Percentiles rank a stretch among this genome's conserved stretches.
These are phyloP conservation scores for Polydesmus complanatus DNA, from an alignment of 2,888 invertebrate species.

Conservation along the genomic window DNA sequence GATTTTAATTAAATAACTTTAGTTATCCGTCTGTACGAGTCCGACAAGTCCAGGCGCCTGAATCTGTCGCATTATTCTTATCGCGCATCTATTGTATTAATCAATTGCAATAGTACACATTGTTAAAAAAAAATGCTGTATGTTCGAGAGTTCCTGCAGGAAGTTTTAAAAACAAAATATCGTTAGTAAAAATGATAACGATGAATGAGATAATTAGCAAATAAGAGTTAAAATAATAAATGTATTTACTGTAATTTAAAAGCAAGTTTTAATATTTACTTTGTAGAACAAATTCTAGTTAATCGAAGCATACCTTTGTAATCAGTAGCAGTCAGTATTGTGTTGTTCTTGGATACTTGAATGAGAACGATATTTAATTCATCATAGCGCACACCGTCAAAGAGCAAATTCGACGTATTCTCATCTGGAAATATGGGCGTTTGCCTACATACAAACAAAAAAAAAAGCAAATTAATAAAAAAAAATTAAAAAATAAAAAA, in stretches of 20 bases:
- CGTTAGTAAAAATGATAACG: no score
- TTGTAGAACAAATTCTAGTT: conserved; percentile 14
- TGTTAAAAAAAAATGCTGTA: no score
- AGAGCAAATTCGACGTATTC: conserved; percentile 53
- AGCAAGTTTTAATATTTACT: background rate
- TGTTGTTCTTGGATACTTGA: conserved; percentile 72
- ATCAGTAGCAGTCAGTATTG: conserved; percentile 63
- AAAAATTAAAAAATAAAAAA: background rate
- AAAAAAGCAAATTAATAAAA: conserved; percentile 7
- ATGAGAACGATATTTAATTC: conserved; percentile 73
- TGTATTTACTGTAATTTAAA: background rate
- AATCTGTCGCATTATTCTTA: no score
- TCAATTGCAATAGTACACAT: no score
- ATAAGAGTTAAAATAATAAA: background rate
- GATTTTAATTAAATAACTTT: no score
- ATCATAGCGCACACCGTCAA: conserved; percentile 60
- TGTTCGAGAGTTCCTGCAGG: no score
- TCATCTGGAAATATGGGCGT: conserved; percentile 56
- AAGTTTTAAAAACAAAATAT: no score
- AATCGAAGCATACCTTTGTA: conserved; percentile 52
- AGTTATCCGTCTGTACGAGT: no score
- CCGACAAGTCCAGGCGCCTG: no score
- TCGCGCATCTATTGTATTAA: no score
- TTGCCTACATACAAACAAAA: conserved; percentile 40
- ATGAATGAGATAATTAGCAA: no score